Evolutionary conservation across 2,797 vertebrate species (phyloP), one percentile per base, ranked within the genome.

Genomic region (Sebastes diaconus): DNA sequence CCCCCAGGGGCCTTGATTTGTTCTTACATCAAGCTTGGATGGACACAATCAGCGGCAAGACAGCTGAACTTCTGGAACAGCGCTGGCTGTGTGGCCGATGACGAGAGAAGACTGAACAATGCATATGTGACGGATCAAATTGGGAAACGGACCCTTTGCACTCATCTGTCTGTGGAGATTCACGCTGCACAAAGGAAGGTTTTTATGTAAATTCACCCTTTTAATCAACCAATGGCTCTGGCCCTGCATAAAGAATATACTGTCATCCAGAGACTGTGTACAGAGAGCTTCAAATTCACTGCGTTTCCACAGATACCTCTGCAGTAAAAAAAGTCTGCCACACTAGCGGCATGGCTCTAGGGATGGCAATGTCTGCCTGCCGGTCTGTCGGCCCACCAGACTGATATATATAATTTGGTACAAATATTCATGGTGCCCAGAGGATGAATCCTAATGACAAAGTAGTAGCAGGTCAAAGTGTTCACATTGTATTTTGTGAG

Each of bases 21-120:
- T 89, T 90, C 82, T 84, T 73, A 50, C 81, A 90, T 94, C 82
- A 93, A 93, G 94, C 93, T 90, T 71, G 86, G 84, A 88, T 93
- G 89, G 92, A 93, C 88, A 90, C 88, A 81, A 89, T 92, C 85
- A 84, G 90, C 22, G 80, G 73, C 74, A 84, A 77, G 81, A 75
- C 91, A 90, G 93, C 91, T 92, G 92, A 93, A 90, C 84, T 84
- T 86, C 79, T 82, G 77, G 27, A 88, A 67, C 30, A 65, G 52
- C 39, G 8, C 9, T 67, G 66, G 65, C 64, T 86, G 83, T 30
- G 69, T 4, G 39, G 58, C 63, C 67, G 65, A 54, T 32, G 66
- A 75, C 30, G 64, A 77, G 70, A 32, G 66, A 73, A 11, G 25
- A 50, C 42, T 4, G 52, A 86, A 84, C 63, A 75, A 76, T 83